A percentile compares a stretch with the other conserved stretches of the same genome.
These are phyloP conservation scores for Ptilodon capucinus DNA, from an alignment of 2,888 invertebrate species.

Conservation along the genomic window DNA sequence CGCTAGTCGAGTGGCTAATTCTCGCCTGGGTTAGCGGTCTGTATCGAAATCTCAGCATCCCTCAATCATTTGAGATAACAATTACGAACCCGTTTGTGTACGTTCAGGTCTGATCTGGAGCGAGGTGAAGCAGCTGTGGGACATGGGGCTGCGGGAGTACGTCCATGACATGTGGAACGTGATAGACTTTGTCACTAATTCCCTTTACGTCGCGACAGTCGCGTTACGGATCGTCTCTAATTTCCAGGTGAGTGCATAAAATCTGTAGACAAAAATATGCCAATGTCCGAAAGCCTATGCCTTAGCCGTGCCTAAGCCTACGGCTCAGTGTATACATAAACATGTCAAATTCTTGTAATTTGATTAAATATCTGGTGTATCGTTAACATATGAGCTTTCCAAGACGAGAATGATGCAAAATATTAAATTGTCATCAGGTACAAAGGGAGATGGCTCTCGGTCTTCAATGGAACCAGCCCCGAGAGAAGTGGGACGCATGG, in stretches of 20 bases:
- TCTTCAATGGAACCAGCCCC: conserved; percentile 85
- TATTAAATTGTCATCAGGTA: conserved; percentile 73
- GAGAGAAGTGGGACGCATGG: conserved; percentile 98
- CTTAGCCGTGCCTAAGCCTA: no score
- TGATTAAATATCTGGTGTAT: no score
- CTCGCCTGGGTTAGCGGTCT: conserved; percentile 97
- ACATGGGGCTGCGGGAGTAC: conserved; percentile 97
- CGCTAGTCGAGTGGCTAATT: conserved; percentile 98
- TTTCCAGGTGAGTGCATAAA: conserved; percentile 88
- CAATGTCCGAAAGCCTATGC: no score
- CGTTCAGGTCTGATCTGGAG: conserved; percentile 96
- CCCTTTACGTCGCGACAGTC: conserved; percentile 98
- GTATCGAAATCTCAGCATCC: conserved; percentile 51
- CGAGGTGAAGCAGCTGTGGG: conserved; percentile 99
- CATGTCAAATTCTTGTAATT: no score
- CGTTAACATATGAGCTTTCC: no score
- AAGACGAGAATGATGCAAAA: neutral
- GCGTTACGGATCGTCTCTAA: conserved; percentile 97
- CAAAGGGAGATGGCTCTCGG: conserved; percentile 87
- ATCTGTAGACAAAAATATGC: neutral
- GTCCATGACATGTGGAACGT: conserved; percentile 99
- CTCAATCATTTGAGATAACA: neutral
- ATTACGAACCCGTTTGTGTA: neutral
- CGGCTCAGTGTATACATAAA: no score
- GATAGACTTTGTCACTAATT: conserved; percentile 99